A percentile compares a stretch with the other conserved stretches of the same genome.
These are phyloP conservation scores for Augochlorella aurata DNA, from an alignment of 2,888 invertebrate genomes.

Conservation along the genomic window DNA sequence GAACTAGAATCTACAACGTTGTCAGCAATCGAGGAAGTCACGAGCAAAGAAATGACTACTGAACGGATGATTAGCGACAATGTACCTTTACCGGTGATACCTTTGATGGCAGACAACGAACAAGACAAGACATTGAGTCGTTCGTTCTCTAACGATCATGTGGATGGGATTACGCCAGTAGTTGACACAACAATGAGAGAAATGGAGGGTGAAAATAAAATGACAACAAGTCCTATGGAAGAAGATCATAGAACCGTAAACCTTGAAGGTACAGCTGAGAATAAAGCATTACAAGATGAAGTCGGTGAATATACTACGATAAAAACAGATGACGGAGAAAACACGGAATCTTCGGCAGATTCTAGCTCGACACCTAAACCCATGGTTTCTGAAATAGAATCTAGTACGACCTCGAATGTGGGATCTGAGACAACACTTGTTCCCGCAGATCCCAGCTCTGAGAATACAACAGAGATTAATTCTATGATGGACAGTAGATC, in stretches of 20 bases:
- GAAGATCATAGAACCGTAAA: neutral
- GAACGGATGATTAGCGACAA: slow-evolving; percentile 40
- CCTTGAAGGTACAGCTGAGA: slow-evolving; percentile 25
- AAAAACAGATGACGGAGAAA: neutral
- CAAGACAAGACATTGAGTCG: neutral
- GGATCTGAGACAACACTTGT: slow-evolving; percentile 13
- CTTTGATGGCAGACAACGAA: slow-evolving; percentile 47
- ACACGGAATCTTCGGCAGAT: neutral
- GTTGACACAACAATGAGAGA: slow-evolving; percentile 1
- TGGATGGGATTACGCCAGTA: neutral
- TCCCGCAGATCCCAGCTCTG: neutral
- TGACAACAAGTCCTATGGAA: slow-evolving; percentile 14
- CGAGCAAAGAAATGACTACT: slow-evolving; percentile 14
- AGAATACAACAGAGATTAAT: slow-evolving; percentile 37
- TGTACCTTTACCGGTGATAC: slow-evolving; percentile 68
- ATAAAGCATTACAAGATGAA: neutral
- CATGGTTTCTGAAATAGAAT: neutral
- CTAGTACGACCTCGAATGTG: neutral
- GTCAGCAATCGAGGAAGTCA: neutral
- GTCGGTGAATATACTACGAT: slow-evolving; percentile 2
- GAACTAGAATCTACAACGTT: slow-evolving; percentile 25
- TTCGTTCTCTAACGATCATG: neutral
- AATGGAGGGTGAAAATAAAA: slow-evolving; percentile 17
- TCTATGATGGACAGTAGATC: neutral
- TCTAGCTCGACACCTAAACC: slow-evolving; percentile 6